Conservation (phyloP, 2,888 invertebrate genomes). For the Cabera pusaria region DNA sequence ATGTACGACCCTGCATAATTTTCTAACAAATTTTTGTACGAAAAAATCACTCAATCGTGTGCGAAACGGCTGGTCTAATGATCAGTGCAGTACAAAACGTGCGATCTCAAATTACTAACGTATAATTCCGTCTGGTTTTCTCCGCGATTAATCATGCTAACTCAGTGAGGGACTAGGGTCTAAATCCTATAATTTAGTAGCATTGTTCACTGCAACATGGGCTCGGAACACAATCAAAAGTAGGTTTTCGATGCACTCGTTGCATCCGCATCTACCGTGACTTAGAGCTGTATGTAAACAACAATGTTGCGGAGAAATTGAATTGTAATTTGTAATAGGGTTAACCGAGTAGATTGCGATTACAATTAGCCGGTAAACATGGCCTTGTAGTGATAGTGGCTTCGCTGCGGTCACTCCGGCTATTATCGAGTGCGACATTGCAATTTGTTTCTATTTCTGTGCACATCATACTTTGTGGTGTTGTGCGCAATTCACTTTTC, state of each 20-base stretch:
- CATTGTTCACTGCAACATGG: constrained; percentile 64
- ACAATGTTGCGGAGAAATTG: constrained; percentile 25
- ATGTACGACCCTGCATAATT: constrained; percentile 43
- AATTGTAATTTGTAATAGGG: constrained; percentile 27
- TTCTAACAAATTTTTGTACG: constrained; percentile 49
- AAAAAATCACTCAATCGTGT: constrained; percentile 59
- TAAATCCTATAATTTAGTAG: constrained; percentile 76
- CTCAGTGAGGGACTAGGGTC: constrained; percentile 64
- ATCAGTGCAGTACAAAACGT: constrained; percentile 59
- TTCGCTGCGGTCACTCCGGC: constrained; percentile 50
- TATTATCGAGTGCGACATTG: constrained; percentile 64
- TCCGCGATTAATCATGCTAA: constrained; percentile 75
- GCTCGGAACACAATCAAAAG: constrained; percentile 59
- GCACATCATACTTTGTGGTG: constrained; percentile 58
- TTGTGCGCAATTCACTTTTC: constrained; percentile 54
- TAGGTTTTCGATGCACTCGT: constrained; percentile 72
- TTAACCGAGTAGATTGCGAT: constrained; percentile 23
- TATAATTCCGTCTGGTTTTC: constrained; percentile 68
- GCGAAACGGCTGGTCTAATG: constrained; percentile 59
- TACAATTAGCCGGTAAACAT: constrained; percentile 27
- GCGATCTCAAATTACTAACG: constrained; percentile 61
- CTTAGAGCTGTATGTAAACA: constrained; percentile 44
- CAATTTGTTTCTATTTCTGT: constrained; percentile 69
- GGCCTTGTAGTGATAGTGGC: constrained; percentile 35
- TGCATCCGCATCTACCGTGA: constrained; percentile 53